Evolutionary conservation across 2,797 vertebrate species (phyloP).

Genomic region (Tapirus indicus): DNA sequence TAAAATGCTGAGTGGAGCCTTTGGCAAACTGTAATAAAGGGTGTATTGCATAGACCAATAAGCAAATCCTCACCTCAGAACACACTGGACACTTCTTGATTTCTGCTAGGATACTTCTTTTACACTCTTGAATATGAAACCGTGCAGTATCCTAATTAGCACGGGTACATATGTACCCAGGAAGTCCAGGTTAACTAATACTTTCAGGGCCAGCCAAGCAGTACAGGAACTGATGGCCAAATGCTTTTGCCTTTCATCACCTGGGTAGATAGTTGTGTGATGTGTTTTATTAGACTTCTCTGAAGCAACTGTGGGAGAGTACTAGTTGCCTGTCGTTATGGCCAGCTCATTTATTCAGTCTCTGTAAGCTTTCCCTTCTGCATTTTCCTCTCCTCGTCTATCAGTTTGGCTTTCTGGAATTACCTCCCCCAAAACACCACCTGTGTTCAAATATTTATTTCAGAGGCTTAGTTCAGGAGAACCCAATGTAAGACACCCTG

Average conservation of each 20-base stretch:
- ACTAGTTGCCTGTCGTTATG: background rate
- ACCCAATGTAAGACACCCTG: background rate
- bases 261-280: background rate
- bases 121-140: background rate
- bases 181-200: background rate
- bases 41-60: fast-evolving
- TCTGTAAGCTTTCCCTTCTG: background rate
- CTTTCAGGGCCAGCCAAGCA: background rate
- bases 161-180: fast-evolving
- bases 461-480: background rate
- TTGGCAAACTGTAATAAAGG: background rate
- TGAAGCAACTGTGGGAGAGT: background rate
- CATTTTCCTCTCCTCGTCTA: background rate
- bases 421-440: background rate
- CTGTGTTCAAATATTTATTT: slow-evolving; percentile 9
- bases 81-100: background rate
- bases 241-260: background rate
- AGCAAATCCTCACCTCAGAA: background rate
- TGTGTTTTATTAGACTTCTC: background rate
- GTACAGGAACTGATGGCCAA: background rate
- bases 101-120: background rate
- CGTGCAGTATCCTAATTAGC: background rate
- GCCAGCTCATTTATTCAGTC: background rate
- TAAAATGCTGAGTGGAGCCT: background rate
- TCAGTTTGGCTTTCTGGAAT: background rate